Conservation (phyloP, 2,888 invertebrate species). For the Vandiemenella viatica region DNA sequence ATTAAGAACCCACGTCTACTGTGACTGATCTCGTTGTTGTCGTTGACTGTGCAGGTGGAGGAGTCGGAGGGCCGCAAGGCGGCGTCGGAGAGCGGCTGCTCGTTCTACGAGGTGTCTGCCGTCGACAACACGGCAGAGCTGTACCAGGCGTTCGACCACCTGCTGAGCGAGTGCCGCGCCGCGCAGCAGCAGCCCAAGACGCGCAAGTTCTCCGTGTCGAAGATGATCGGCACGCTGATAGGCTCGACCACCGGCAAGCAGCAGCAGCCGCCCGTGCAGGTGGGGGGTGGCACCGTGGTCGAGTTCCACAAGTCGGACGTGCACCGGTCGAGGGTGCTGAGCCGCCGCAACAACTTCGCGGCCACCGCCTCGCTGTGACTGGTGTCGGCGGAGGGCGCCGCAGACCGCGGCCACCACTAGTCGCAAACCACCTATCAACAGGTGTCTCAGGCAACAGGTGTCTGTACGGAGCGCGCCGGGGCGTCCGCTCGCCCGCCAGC, state of each 20-base stretch:
- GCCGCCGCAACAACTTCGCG: slow-evolving; percentile 40
- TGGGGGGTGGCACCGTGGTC: slow-evolving; percentile 38
- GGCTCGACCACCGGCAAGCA: slow-evolving; percentile 32
- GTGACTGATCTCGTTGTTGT: no score
- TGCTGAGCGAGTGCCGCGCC: slow-evolving; percentile 47
- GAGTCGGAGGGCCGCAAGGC: slow-evolving; percentile 53
- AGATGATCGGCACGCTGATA: slow-evolving; percentile 63
- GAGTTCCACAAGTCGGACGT: slow-evolving; percentile 44
- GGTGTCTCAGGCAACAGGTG: no score
- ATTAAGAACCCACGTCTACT: no score
- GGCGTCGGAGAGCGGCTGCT: slow-evolving; percentile 50
- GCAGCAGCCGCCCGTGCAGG: slow-evolving; percentile 23
- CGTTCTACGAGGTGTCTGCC: slow-evolving; percentile 67
- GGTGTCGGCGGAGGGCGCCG: slow-evolving; percentile 3
- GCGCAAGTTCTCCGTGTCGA: slow-evolving; percentile 59
- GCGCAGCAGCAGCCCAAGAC: slow-evolving; percentile 27
- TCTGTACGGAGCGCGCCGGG: no score
- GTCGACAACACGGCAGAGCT: slow-evolving; percentile 62
- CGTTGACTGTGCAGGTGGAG: slow-evolving; percentile 49
- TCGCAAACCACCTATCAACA: no score
- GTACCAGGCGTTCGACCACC: slow-evolving; percentile 53
- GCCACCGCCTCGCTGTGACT: slow-evolving; percentile 52
- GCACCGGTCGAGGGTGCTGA: slow-evolving; percentile 38
- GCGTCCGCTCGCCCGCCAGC: no score
- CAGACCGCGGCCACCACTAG: not conserved